A percentile compares a stretch with the other conserved stretches of the same genome.
Evolutionary conservation across 2,888 invertebrate genomes (phyloP).

Genomic region (Salticus scenicus): DNA sequence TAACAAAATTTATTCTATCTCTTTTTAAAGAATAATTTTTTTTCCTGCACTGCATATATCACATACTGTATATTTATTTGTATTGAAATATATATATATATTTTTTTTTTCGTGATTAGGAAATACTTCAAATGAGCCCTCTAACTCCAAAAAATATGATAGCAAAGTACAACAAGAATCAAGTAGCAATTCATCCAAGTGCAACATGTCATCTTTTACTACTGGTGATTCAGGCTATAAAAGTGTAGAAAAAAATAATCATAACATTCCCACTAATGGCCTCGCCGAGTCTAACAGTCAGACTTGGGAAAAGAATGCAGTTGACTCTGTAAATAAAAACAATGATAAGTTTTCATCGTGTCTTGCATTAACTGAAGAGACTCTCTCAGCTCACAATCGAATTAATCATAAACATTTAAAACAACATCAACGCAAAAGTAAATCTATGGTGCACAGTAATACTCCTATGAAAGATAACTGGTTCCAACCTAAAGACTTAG

Average conservation of each 20-base stretch:
- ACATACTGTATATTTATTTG: no score
- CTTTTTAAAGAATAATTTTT: no score
- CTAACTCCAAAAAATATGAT: constrained; percentile 7
- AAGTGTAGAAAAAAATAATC: constrained; percentile 13
- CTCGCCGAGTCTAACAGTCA: constrained; percentile 13
- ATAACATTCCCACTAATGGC: constrained; percentile 11
- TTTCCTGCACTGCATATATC: no score
- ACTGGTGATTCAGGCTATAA: constrained; percentile 59
- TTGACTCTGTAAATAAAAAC: constrained; percentile 8
- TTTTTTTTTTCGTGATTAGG: no score
- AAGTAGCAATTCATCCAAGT: constrained; percentile 55
- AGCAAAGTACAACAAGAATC: constrained; percentile 32
- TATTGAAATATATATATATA: no score
- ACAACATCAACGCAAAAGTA: constrained; percentile 46
- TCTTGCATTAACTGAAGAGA: constrained; percentile 46
- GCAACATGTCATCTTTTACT: constrained; percentile 57
- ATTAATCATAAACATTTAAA: constrained; percentile 54
- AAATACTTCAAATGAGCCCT: constrained; percentile 31
- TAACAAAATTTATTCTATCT: no score
- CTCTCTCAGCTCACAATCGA: constrained; percentile 45
- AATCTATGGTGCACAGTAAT: not conserved
- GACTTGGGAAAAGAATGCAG: constrained; percentile 24
- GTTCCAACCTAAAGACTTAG: constrained; percentile 26
- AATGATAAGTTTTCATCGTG: constrained; percentile 39
- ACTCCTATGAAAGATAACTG: constrained; percentile 35